Conservation (phyloP, 2,113 vertebrate species). For the Datnioides undecimradiatus region DNA sequence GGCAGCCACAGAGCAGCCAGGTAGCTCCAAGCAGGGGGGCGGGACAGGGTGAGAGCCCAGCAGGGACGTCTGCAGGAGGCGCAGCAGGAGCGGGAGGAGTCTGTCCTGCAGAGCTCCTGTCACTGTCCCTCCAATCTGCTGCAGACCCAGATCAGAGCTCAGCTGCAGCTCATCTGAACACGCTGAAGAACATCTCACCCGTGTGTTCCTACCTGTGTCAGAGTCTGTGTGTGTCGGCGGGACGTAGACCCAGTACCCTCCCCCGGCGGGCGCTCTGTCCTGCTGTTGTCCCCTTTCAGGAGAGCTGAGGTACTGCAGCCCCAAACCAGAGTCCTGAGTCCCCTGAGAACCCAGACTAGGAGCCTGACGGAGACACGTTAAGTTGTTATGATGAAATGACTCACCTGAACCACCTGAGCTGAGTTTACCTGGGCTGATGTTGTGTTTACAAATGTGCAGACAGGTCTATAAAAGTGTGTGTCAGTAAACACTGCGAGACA, state of each 20-base stretch:
- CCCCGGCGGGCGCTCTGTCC: constrained; percentile 40
- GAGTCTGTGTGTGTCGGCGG: constrained; percentile 64
- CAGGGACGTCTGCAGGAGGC: constrained; percentile 44
- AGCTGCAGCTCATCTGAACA: neutral
- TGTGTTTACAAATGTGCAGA: neutral
- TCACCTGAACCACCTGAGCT: too few relatives aligned
- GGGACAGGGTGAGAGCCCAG: neutral
- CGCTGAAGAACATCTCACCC: too few relatives aligned
- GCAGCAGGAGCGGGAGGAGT: constrained; percentile 50
- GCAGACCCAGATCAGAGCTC: neutral
- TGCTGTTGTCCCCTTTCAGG: constrained; percentile 64
- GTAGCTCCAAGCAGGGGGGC: neutral
- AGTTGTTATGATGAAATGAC: too few relatives aligned
- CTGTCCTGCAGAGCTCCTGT: constrained; percentile 33
- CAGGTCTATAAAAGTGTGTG: too few relatives aligned
- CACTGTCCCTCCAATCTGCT: constrained; percentile 75
- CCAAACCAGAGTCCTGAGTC: constrained; percentile 91
- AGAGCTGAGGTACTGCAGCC: constrained; percentile 80
- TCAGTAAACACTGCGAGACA: too few relatives aligned
- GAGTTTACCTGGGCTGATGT: too few relatives aligned
- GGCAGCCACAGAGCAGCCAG: constrained; percentile 21
- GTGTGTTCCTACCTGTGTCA: constrained; percentile 40
- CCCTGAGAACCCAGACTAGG: constrained; percentile 86
- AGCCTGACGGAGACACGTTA: constrained; percentile 68
- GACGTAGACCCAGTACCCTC: constrained; percentile 85